Evolutionary conservation across 2,113 vertebrate species (phyloP).

Genomic region (Pseudolaguvia tuberculata): DNA sequence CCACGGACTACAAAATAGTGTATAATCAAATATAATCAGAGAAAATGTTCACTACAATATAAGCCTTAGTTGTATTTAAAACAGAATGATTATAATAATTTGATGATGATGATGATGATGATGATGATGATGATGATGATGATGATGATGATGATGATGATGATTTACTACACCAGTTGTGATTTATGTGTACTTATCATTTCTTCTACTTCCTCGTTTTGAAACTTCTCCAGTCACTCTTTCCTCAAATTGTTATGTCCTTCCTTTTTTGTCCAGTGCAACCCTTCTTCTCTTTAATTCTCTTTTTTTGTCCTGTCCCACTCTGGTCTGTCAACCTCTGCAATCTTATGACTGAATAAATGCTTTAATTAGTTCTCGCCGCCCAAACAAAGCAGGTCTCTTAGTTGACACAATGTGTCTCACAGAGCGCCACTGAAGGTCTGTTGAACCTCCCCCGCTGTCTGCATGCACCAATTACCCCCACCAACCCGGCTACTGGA

Average conservation of each 20-base stretch:
- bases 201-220: background rate
- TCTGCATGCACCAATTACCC: constrained; percentile 67
- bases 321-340: constrained; percentile 20
- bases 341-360: constrained; percentile 59
- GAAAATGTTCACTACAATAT: constrained; percentile 8
- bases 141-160: background rate
- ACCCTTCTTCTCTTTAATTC: background rate
- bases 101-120: background rate
- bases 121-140: too few species aligned
- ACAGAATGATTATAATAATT: background rate
- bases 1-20: background rate
- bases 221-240: constrained; percentile 7
- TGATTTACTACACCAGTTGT: background rate
- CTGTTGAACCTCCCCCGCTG: constrained; percentile 64
- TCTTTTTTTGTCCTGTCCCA: constrained; percentile 33
- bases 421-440: constrained; percentile 70
- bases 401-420: constrained; percentile 73
- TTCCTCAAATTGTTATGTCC: background rate
- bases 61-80: constrained; percentile 6
- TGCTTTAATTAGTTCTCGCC: constrained; percentile 71
- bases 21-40: constrained; percentile 8
- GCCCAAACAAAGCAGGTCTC: constrained; percentile 70
- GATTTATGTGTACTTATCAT: background rate
- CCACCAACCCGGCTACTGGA: constrained; percentile 58
- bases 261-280: background rate